phyloP scores from a whole-genome alignment of 2,888 invertebrate species.

The Sinelater perroti region DNA sequence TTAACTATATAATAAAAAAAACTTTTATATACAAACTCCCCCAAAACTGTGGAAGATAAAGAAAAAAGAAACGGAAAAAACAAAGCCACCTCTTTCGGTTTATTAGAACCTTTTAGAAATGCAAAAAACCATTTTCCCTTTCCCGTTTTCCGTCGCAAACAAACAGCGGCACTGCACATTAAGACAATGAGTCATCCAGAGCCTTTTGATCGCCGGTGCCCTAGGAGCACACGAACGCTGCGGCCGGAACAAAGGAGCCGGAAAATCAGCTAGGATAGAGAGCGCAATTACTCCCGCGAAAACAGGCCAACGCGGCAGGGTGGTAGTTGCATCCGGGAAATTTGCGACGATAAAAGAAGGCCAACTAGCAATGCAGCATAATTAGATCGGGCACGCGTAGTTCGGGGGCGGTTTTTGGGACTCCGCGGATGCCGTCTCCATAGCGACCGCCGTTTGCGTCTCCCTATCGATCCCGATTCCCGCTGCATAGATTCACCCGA shows the following conservation, averaged over 20 bases:
- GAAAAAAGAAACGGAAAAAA: constrained; percentile 15
- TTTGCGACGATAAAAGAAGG: constrained; percentile 10
- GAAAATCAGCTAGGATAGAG: constrained; percentile 9
- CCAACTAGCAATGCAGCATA: constrained; percentile 23
- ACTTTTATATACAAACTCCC: too few species aligned
- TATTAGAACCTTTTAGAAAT: constrained; percentile 20
- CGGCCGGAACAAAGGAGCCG: constrained; percentile 12
- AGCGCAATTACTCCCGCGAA: neutral
- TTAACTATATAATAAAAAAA: too few species aligned
- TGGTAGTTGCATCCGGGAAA: neutral
- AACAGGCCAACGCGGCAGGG: neutral
- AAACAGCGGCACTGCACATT: constrained; percentile 18
- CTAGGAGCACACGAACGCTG: constrained; percentile 14
- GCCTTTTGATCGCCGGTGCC: constrained; percentile 21
- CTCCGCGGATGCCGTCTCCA: constrained; percentile 43
- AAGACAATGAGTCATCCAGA: constrained; percentile 21
- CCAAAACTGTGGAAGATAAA: neutral
- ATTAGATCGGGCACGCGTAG: constrained; percentile 32
- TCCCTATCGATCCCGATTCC: constrained; percentile 39
- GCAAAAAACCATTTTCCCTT: constrained; percentile 18
- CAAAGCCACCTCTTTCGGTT: constrained; percentile 22
- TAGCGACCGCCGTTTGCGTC: constrained; percentile 45
- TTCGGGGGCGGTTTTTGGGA: constrained; percentile 37
- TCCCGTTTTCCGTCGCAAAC: constrained; percentile 3
- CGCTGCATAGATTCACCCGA: constrained; percentile 34